Evolutionary conservation across 2,797 vertebrate species (phyloP).

Genomic region (Cygnus olor): DNA sequence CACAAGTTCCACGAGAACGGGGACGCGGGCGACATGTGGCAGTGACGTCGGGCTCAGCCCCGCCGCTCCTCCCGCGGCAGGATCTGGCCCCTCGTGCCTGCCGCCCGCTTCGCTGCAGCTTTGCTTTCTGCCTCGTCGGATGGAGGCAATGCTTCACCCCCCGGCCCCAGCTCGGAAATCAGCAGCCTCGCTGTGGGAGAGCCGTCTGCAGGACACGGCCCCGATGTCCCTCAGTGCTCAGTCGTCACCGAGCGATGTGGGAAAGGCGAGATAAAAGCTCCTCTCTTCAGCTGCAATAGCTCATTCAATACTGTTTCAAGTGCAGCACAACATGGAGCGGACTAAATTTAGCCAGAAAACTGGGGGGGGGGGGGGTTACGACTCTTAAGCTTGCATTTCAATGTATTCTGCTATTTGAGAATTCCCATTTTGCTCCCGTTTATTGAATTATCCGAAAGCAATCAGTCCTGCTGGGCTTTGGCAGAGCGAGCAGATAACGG

Average conservation of each 20-base stretch:
- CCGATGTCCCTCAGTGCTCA: neutral
- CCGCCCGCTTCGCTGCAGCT: neutral
- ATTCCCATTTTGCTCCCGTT: neutral
- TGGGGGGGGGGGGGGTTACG: accelerated
- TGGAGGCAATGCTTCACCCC: neutral
- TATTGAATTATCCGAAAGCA: neutral
- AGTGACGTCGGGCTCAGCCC: slow-evolving; percentile 35
- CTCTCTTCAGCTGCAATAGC: neutral
- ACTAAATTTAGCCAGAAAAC: neutral
- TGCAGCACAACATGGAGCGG: neutral
- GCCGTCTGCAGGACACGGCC: accelerated
- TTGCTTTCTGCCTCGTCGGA: slow-evolving; percentile 49
- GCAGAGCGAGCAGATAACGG: neutral
- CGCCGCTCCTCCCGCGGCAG: neutral
- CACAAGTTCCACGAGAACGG: slow-evolving; percentile 93
- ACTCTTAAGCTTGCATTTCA: neutral
- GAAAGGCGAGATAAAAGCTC: neutral
- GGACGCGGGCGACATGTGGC: slow-evolving; percentile 80
- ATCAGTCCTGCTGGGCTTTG: neutral
- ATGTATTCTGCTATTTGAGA: neutral
- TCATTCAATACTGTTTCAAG: neutral
- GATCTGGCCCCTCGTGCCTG: neutral
- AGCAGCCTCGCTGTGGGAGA: neutral
- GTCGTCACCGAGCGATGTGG: neutral
- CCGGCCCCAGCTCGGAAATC: neutral